A percentile compares a stretch with the other conserved stretches of the same genome.
Conservation (phyloP, 2,797 vertebrate genomes). For the Zalophus californianus region DNA sequence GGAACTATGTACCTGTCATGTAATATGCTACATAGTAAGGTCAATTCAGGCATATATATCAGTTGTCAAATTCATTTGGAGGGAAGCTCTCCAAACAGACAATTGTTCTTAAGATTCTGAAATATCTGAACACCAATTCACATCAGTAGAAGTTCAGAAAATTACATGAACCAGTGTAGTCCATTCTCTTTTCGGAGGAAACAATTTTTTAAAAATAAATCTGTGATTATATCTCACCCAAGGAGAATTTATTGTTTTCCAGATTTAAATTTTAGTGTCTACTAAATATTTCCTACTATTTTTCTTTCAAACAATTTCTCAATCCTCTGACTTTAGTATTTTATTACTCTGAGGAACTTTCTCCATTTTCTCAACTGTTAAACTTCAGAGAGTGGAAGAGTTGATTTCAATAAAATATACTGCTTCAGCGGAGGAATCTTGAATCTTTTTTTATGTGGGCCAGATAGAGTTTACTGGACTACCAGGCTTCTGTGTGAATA, state of each 20-base stretch:
- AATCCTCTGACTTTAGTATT: slow-evolving; percentile 19
- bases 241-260: neutral
- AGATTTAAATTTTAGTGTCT: neutral
- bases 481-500: neutral
- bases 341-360: neutral
- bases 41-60: neutral
- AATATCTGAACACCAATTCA: neutral
- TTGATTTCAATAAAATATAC: neutral
- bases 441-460: neutral
- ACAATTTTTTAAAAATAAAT: neutral
- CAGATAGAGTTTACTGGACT: neutral
- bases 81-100: neutral
- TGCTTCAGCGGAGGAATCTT: neutral
- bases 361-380: neutral
- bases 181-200: neutral
- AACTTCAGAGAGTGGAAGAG: neutral
- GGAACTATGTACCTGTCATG: neutral
- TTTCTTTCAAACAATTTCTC: slow-evolving; percentile 32
- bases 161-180: neutral
- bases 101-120: neutral
- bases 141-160: neutral
- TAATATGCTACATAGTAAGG: neutral
- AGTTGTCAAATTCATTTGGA: neutral
- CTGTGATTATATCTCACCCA: neutral
- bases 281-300: neutral